Evolutionary conservation across 1,140 invertebrate species (phyloP).

Genomic region (Caerostris darwini): DNA sequence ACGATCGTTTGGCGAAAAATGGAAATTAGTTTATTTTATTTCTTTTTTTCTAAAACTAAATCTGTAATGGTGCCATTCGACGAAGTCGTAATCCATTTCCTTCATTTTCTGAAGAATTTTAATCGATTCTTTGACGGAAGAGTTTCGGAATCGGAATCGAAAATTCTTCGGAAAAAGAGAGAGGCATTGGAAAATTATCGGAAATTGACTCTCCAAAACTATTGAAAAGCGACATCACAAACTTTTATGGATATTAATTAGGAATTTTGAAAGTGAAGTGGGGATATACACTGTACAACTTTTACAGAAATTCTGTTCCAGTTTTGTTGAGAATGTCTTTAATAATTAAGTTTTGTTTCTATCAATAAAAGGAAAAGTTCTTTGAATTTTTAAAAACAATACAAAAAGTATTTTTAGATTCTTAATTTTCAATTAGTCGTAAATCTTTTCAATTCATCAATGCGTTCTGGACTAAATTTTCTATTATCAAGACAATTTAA

Average conservation of each 20-base stretch:
- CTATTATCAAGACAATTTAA: too few species aligned
- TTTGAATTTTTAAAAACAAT: background rate
- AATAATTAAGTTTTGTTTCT: background rate
- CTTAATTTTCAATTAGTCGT: background rate
- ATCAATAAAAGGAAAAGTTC: background rate
- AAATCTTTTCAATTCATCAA: too few species aligned
- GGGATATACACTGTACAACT: background rate
- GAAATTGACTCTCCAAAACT: constrained; percentile 67
- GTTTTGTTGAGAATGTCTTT: constrained; percentile 6
- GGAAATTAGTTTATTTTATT: constrained; percentile 32
- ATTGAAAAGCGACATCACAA: constrained; percentile 43
- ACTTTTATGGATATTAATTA: constrained; percentile 54
- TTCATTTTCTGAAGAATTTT: background rate
- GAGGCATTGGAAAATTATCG: constrained; percentile 47
- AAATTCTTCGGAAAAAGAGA: background rate
- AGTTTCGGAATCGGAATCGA: constrained; percentile 50
- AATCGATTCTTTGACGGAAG: constrained; percentile 54
- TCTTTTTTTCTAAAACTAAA: background rate
- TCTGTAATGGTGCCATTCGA: constrained; percentile 35
- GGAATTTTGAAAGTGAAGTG: background rate
- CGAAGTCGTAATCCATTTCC: constrained; percentile 22
- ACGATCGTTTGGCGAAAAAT: constrained; percentile 50
- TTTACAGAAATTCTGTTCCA: background rate
- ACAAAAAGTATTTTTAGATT: background rate
- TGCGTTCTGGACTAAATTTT: too few species aligned